These are phyloP conservation scores for Hemithea aestivaria DNA, from an alignment of 2,888 invertebrate genomes.

Conservation along the genomic window DNA sequence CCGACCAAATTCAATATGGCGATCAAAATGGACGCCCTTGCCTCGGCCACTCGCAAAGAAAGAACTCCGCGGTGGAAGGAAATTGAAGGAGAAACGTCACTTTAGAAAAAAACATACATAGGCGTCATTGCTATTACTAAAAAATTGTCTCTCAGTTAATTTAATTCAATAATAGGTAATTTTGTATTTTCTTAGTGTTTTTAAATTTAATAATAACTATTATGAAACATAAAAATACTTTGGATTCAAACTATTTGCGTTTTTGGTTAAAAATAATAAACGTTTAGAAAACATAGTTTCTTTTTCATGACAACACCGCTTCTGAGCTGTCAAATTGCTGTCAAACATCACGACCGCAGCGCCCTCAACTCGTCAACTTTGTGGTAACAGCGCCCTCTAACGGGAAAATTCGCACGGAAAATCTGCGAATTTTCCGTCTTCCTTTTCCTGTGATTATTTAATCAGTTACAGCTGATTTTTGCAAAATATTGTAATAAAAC, in stretches of 20 bases:
- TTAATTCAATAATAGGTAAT: not conserved
- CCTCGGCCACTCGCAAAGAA: slow-evolving; percentile 41
- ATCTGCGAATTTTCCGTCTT: slow-evolving; percentile 37
- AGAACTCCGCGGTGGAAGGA: slow-evolving; percentile 44
- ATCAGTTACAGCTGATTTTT: slow-evolving; percentile 45
- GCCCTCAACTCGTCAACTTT: slow-evolving; percentile 39
- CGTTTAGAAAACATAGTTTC: not conserved
- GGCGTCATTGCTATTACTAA: slow-evolving; percentile 39
- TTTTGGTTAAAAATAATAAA: too few species aligned
- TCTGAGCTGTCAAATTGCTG: slow-evolving; percentile 13
- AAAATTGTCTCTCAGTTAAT: not conserved
- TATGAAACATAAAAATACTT: too few species aligned
- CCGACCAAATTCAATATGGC: slow-evolving; percentile 81
- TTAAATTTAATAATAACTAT: too few species aligned
- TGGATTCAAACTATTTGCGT: too few species aligned
- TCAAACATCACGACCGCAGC: slow-evolving; percentile 27
- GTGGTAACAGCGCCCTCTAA: slow-evolving; percentile 43
- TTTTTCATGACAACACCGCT: slow-evolving; percentile 4
- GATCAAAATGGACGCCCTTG: slow-evolving; percentile 77
- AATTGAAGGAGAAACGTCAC: slow-evolving; percentile 45
- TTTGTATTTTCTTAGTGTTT: not conserved
- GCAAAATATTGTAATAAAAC: slow-evolving; percentile 31
- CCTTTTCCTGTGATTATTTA: slow-evolving; percentile 75
- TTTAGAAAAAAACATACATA: slow-evolving; percentile 26
- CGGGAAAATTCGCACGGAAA: slow-evolving; percentile 28